Conservation (phyloP, 2,888 invertebrate species). For the Noctua pronuba region DNA sequence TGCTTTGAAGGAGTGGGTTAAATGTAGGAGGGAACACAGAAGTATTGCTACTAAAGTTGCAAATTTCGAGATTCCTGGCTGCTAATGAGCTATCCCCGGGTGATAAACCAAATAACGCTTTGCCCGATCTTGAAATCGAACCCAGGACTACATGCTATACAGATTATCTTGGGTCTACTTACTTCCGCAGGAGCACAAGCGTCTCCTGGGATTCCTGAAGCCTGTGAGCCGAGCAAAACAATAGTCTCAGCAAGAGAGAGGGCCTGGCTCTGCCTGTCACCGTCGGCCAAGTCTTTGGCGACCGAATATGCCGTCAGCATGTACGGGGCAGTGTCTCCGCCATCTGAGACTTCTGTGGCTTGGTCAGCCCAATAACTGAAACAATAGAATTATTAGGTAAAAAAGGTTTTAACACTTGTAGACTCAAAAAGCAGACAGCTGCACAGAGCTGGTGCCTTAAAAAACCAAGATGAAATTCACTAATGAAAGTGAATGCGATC, state of each 20-base stretch:
- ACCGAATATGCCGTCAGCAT: constrained; percentile 65
- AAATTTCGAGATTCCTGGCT: neutral
- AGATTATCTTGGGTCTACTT: constrained; percentile 61
- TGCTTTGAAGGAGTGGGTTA: too few relatives aligned
- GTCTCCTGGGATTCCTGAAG: constrained; percentile 78
- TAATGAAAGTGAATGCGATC: neutral
- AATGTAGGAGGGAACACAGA: too few relatives aligned
- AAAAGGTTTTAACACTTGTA: neutral
- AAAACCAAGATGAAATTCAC: neutral
- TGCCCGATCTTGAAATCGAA: neutral
- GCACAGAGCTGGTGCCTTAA: neutral
- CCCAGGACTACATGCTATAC: neutral
- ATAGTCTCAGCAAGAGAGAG: constrained; percentile 72
- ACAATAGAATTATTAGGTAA: neutral
- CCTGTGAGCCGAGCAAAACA: constrained; percentile 70
- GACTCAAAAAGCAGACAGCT: neutral
- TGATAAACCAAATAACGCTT: neutral
- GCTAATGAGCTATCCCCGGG: neutral
- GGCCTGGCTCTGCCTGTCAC: constrained; percentile 69
- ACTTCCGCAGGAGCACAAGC: constrained; percentile 79
- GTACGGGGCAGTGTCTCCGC: constrained; percentile 75
- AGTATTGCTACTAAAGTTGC: neutral
- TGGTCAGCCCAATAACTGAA: constrained; percentile 67
- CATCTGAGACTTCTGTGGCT: constrained; percentile 70
- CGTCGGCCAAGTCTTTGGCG: constrained; percentile 72